A percentile compares a stretch with the other conserved stretches of the same genome.
Evolutionary conservation across 2,888 invertebrate species (phyloP).

Genomic region (Pandemis corylana): DNA sequence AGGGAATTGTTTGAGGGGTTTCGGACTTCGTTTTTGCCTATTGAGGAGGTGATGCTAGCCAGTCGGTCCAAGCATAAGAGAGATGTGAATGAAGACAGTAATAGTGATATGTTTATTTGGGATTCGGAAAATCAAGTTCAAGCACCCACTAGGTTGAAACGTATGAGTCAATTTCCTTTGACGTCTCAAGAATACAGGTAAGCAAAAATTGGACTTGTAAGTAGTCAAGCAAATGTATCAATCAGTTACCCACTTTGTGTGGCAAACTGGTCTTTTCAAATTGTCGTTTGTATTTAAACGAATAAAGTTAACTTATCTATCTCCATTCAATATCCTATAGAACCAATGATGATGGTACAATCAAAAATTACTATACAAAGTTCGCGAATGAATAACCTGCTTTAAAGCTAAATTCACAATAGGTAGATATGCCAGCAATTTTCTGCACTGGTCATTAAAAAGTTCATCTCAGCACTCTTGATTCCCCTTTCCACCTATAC

Average conservation of each 20-base stretch:
- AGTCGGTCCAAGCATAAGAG: slow-evolving; percentile 51
- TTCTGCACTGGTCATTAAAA: no score
- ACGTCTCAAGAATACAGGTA: slow-evolving; percentile 67
- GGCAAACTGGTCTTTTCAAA: no score
- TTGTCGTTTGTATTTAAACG: no score
- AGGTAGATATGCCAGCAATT: no score
- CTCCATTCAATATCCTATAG: not conserved
- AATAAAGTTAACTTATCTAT: no score
- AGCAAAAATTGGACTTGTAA: slow-evolving; percentile 46
- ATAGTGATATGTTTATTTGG: slow-evolving; percentile 69
- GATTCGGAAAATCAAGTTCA: slow-evolving; percentile 51
- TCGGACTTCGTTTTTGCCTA: slow-evolving; percentile 86
- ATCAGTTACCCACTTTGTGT: no score
- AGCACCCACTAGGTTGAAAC: slow-evolving; percentile 65
- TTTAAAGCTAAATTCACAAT: no score
- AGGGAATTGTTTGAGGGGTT: slow-evolving; percentile 86
- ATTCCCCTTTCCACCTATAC: no score
- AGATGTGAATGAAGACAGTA: slow-evolving; percentile 61
- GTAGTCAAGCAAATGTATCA: no score
- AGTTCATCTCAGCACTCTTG: no score
- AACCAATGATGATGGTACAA: not conserved
- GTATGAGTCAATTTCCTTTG: slow-evolving; percentile 65
- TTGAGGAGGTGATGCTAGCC: slow-evolving; percentile 77
- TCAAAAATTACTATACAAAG: not conserved
- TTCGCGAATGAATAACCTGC: not conserved